Conservation (phyloP, 2,797 vertebrate genomes). For the Lophotriccus pileatus region DNA sequence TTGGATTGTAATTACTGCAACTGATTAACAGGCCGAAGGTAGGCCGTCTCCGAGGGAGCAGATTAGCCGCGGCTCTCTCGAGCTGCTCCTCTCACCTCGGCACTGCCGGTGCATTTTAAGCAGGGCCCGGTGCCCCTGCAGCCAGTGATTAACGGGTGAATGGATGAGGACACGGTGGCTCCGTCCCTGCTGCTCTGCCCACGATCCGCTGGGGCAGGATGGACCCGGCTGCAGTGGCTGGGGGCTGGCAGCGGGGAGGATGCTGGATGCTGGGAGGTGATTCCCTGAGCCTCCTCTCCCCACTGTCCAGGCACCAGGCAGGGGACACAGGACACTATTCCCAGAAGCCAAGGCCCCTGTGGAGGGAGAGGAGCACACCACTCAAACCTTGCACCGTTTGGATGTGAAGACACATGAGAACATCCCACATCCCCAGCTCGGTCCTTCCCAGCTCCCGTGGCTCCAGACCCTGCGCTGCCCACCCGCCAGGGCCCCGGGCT, state of each 20-base stretch:
- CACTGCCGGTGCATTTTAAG: constrained; percentile 77
- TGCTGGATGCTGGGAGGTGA: accelerated
- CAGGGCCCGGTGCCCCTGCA: constrained; percentile 36
- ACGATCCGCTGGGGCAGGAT: accelerated
- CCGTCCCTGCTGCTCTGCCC: background rate
- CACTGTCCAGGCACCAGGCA: background rate
- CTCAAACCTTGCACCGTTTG: accelerated
- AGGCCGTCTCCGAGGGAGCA: constrained; percentile 76
- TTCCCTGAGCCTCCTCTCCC: background rate
- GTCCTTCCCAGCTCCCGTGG: background rate
- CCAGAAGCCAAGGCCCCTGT: background rate
- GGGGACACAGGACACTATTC: accelerated
- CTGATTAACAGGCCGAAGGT: constrained; percentile 83
- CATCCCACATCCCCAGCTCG: accelerated
- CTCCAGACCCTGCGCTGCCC: accelerated
- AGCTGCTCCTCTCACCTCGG: constrained; percentile 59
- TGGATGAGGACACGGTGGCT: background rate
- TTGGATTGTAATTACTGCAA: constrained; percentile 83
- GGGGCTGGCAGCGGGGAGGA: background rate
- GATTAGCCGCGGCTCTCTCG: constrained; percentile 77
- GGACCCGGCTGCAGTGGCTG: accelerated
- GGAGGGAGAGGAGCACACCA: accelerated
- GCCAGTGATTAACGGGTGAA: constrained; percentile 75
- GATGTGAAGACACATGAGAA: accelerated
- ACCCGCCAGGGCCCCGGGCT: constrained; percentile 38